A percentile compares a stretch with the other conserved stretches of the same genome.
These are phyloP conservation scores for Oophaga sylvatica DNA, from an alignment of 2,797 vertebrate species.

Conservation along the genomic window DNA sequence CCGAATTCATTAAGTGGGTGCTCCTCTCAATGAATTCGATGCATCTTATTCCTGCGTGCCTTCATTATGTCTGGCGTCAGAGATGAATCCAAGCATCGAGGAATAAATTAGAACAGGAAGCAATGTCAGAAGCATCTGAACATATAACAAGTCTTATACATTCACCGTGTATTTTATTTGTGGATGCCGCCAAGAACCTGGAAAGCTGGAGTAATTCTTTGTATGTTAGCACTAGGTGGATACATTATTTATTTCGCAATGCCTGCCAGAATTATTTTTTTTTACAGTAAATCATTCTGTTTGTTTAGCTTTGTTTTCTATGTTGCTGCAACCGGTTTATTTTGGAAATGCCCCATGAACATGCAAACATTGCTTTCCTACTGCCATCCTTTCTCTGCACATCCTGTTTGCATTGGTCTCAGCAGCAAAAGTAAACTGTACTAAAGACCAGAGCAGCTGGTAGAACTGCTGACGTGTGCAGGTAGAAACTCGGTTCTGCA, in stretches of 20 bases:
- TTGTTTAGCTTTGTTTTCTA: conserved; percentile 52
- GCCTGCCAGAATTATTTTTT: background rate
- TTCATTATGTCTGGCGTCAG: no score
- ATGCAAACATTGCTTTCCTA: conserved; percentile 57
- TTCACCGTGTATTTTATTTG: background rate
- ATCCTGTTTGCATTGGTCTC: conserved; percentile 59
- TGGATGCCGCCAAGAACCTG: background rate
- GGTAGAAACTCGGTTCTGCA: background rate
- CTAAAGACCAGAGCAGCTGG: conserved; percentile 8
- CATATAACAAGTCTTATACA: background rate
- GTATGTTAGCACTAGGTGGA: background rate
- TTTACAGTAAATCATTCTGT: conserved; percentile 30
- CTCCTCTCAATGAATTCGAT: no score
- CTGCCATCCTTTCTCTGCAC: conserved; percentile 1
- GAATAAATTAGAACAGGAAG: background rate
- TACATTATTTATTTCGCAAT: background rate
- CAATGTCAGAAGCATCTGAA: background rate
- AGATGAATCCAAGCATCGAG: no score
- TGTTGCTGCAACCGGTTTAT: conserved; percentile 53
- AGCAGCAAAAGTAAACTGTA: conserved; percentile 29
- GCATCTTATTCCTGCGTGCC: no score
- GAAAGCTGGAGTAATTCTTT: background rate
- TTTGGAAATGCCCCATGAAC: conserved; percentile 58
- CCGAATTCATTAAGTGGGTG: no score
- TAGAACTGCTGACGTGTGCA: conserved; percentile 10